Base-by-base conservation (phyloP, 2,888 invertebrate genomes). In the Empis livida region DNA sequence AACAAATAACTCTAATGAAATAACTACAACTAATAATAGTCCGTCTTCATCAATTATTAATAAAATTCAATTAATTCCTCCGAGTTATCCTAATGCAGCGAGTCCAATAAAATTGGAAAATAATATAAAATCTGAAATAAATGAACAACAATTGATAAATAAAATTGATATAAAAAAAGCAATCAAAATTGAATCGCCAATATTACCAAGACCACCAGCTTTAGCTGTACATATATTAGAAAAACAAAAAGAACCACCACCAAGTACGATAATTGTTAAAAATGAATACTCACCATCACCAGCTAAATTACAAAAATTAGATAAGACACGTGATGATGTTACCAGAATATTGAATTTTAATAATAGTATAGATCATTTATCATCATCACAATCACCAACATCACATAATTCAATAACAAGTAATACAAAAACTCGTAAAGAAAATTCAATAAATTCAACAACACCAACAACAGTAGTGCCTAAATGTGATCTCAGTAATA, bases 321-420 rank as follows among this genome's bases (percentile, higher is more conserved):
- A 57, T 14, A 65, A 63, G 48, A 58, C 63, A 23, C 64, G 65
- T 8, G 63, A 65, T 3, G 67, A 67, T 47, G 63, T 70, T 9
- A 57, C 65, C 20, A 58, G 68, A 35, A 61, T 65, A 31, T 53
- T 70, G 15, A 59, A 61, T 55, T 69, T 69, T 39, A 58, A 50
- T 44, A 41, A 41, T 23, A 20, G n/a, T n/a, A n/a, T n/a, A n/a
- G n/a, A 23, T 35, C 6, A 27, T 6, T 39, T 39, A 13, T n/a
- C 39, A 17, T 11, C 16, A 39, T 38, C 10, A 38, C n/a, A n/a
- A n/a, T n/a, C n/a, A n/a, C 15, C 10, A 16, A 31, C 10, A 30
- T 16, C 17, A 38, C 14, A 27, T 11, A 51, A 43, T 27, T 27
- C 30, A 10, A 46, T 31, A 39, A 20, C 23, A 14, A 43, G 38